phyloP scores from a whole-genome alignment of 2,888 invertebrate species.

The Cataglyphis albicans region DNA sequence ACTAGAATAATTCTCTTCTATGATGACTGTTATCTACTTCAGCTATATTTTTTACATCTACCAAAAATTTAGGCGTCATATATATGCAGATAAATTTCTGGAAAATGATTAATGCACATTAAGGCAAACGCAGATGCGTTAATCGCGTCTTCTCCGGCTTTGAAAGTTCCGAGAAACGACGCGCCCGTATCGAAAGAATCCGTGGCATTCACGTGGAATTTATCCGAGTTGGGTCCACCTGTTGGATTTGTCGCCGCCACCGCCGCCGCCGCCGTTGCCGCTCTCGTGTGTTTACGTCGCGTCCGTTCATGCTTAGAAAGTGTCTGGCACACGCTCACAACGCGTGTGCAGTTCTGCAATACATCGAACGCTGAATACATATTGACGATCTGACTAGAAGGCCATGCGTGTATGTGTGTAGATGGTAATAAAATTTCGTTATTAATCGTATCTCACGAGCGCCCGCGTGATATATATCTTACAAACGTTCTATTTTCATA shows the following conservation, averaged over 20 bases:
- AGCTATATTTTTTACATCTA: neutral
- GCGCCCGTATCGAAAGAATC: conserved; percentile 38
- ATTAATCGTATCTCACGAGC: neutral
- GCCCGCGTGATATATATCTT: neutral
- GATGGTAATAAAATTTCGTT: neutral
- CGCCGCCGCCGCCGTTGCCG: neutral
- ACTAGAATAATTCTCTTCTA: neutral
- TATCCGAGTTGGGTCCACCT: conserved; percentile 35
- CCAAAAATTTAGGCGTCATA: neutral
- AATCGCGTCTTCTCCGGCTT: conserved; percentile 26
- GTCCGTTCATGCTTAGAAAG: conserved; percentile 28
- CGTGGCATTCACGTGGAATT: conserved; percentile 40
- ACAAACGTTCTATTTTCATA: neutral
- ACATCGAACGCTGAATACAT: neutral
- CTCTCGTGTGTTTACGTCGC: conserved; percentile 36
- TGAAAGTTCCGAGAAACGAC: conserved; percentile 40
- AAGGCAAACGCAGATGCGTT: conserved; percentile 7
- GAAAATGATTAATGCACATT: neutral
- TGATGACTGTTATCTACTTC: neutral
- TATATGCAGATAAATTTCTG: neutral
- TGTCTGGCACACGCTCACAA: conserved; percentile 27
- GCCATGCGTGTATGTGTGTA: neutral
- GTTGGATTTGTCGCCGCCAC: conserved; percentile 33
- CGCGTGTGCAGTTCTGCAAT: conserved; percentile 20
- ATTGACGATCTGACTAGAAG: neutral